Evolutionary conservation across 2,113 vertebrate species (phyloP).

Genomic region (Brevimyrus niger): DNA sequence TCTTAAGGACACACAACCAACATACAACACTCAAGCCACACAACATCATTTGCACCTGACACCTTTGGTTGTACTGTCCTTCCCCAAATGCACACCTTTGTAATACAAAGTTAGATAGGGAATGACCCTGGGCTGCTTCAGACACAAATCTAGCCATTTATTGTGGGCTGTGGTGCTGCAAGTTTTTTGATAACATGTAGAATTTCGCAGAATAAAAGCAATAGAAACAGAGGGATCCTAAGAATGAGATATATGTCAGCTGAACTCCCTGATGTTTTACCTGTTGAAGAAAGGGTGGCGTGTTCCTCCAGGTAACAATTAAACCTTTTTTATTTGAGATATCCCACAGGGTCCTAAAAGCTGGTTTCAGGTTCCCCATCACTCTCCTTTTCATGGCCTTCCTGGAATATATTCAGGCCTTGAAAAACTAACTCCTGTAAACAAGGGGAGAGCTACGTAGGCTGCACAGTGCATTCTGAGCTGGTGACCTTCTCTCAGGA

Average conservation of each 20-base stretch:
- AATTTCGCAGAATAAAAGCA: not conserved
- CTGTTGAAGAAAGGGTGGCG: not conserved
- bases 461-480: not conserved
- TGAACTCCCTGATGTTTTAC: not conserved
- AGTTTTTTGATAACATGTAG: not conserved
- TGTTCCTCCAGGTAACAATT: conserved; percentile 5
- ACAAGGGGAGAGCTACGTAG: not conserved
- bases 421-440: not conserved
- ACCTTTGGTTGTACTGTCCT: not conserved
- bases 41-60: not conserved
- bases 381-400: not conserved
- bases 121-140: not conserved
- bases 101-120: not conserved
- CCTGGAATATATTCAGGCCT: not conserved
- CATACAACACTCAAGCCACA: too few species aligned
- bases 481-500: not conserved
- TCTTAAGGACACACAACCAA: too few species aligned
- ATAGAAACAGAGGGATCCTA: not conserved
- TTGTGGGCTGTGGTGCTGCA: not conserved
- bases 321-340: not conserved
- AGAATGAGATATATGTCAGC: not conserved
- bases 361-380: not conserved
- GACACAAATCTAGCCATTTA: not conserved
- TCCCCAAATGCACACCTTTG: not conserved
- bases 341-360: not conserved